Evolutionary conservation across 2,797 vertebrate genomes (phyloP).

Genomic region (Danio aesculapii): DNA sequence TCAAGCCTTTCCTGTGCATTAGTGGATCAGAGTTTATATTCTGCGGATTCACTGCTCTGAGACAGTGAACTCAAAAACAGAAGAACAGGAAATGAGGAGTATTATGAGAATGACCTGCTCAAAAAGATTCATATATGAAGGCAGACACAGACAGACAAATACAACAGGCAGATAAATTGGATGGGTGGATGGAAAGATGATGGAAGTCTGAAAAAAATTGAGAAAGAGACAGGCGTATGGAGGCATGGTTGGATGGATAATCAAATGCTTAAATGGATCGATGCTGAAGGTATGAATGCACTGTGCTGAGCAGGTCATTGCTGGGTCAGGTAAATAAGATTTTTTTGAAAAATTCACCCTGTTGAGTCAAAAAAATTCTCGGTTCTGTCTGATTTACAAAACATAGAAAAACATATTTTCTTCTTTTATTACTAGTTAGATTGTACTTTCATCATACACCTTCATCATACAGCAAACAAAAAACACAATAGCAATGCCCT

Average conservation of each 20-base stretch:
- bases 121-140: neutral
- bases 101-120: conserved; percentile 4
- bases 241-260: conserved; percentile 11
- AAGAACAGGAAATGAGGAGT: neutral
- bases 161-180: conserved; percentile 16
- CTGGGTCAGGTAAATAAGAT: conserved; percentile 33
- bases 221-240: conserved; percentile 4
- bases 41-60: conserved; percentile 38
- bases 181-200: conserved; percentile 10
- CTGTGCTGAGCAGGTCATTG: conserved; percentile 29
- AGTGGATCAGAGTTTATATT: conserved; percentile 44
- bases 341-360: conserved; percentile 11
- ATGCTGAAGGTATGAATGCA: conserved; percentile 17
- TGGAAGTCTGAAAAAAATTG: conserved; percentile 9
- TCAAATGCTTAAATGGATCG: conserved; percentile 20
- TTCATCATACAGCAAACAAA: neutral
- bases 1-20: conserved; percentile 44
- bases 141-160: conserved; percentile 15
- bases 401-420: neutral
- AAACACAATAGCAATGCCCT: neutral
- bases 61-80: conserved; percentile 6
- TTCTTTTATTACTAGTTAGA: neutral
- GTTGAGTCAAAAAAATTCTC: neutral
- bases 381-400: conserved; percentile 4
- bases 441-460: neutral